phyloP scores from a whole-genome alignment of 2,113 vertebrate species.

The Barbus barbus region DNA sequence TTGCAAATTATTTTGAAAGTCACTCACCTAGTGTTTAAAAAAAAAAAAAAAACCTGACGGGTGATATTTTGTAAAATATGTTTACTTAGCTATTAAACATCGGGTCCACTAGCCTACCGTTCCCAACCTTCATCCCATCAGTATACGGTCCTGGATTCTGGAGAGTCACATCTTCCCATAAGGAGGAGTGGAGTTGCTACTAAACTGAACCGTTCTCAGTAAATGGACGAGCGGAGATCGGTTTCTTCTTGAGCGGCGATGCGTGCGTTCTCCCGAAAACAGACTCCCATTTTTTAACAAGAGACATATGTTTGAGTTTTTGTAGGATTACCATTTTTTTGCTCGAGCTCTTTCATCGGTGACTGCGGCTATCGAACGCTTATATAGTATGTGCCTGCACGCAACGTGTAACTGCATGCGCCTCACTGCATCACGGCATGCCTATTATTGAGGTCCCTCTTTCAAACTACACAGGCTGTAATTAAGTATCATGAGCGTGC shows the following conservation, averaged over 20 bases:
- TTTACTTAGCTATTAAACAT: neutral
- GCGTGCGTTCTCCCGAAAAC: constrained; percentile 50
- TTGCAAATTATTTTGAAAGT: too few species aligned
- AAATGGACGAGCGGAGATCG: constrained; percentile 33
- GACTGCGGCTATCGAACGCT: constrained; percentile 22
- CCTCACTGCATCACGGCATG: neutral
- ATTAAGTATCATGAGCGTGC: constrained; percentile 19
- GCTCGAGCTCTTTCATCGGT: neutral
- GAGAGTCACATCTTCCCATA: constrained; percentile 1
- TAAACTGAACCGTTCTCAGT: constrained; percentile 22
- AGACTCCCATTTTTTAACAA: constrained; percentile 47
- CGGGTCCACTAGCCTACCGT: neutral
- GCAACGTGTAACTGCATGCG: constrained; percentile 5
- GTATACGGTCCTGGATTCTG: neutral
- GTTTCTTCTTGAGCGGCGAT: constrained; percentile 46
- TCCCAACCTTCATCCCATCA: neutral
- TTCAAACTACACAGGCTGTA: constrained; percentile 17
- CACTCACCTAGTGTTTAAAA: too few species aligned
- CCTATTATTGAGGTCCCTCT: constrained; percentile 10
- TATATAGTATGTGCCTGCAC: neutral
- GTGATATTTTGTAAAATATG: neutral
- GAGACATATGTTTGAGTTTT: constrained; percentile 55
- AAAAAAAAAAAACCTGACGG: too few species aligned
- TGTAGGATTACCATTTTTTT: constrained; percentile 45
- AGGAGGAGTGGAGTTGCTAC: constrained; percentile 2